Percentiles rank a stretch among this genome's conserved stretches.
These are phyloP conservation scores for Rhinoraja longicauda DNA, from an alignment of 2,797 vertebrate species.

Conservation along the genomic window DNA sequence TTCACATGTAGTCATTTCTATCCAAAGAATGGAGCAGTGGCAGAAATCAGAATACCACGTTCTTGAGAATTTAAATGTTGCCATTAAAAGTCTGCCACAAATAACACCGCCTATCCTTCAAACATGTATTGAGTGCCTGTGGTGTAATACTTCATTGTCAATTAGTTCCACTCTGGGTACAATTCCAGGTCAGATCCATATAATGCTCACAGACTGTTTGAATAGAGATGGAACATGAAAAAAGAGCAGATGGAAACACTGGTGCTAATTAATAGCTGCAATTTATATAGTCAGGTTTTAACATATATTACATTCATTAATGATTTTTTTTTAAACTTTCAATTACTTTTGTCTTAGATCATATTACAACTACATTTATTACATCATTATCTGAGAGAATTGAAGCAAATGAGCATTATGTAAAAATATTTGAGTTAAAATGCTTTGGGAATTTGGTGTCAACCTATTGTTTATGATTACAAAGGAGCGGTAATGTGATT, in stretches of 20 bases:
- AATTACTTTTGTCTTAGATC: not conserved
- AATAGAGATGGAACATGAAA: not conserved
- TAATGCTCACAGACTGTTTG: not conserved
- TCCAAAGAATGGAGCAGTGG: not conserved
- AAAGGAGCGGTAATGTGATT: too few relatives aligned
- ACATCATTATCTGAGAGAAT: not conserved
- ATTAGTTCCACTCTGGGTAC: not conserved
- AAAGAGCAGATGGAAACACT: not conserved
- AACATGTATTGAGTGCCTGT: not conserved
- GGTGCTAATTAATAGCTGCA: not conserved
- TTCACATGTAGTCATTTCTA: not conserved
- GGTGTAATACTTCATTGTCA: not conserved
- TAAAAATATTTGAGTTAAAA: not conserved
- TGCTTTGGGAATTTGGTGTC: too few relatives aligned
- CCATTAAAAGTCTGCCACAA: not conserved
- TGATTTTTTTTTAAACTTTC: not conserved
- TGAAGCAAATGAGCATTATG: not conserved
- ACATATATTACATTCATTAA: not conserved
- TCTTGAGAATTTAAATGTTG: not conserved
- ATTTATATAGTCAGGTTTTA: not conserved
- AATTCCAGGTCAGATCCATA: not conserved
- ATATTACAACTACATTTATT: not conserved
- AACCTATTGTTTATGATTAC: too few relatives aligned
- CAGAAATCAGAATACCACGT: not conserved
- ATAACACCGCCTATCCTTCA: not conserved